Conservation (phyloP, 37 sponge, comb jelly and placozoan genomes). For the Eunapius fragilis region DNA sequence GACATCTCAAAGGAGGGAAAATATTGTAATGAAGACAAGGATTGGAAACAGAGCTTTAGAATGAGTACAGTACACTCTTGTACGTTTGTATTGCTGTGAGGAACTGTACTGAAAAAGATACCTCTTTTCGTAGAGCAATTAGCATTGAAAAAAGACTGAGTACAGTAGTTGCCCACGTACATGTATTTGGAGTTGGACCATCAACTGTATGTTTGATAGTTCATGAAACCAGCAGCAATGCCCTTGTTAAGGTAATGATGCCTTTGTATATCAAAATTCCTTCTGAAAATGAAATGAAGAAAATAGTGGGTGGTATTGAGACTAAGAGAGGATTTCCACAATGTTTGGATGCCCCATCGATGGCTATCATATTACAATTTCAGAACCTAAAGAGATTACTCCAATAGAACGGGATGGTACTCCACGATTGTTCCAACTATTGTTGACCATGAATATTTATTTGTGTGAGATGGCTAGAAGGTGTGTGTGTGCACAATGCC, state of each 20-base stretch:
- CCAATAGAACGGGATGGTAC: constrained; percentile 44
- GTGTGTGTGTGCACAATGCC: constrained; percentile 2
- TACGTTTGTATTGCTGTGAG: constrained; percentile 10
- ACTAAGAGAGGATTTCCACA: constrained; percentile 15
- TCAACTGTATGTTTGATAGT: constrained; percentile 36
- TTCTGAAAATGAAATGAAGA: background rate
- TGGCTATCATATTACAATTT: constrained; percentile 41
- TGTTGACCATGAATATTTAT: constrained; percentile 29
- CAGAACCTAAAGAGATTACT: constrained; percentile 39
- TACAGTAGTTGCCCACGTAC: constrained; percentile 41
- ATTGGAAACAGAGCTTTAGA: constrained; percentile 47
- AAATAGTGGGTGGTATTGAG: constrained; percentile 7
- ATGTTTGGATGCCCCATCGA: constrained; percentile 44
- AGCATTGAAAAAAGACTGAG: constrained; percentile 20
- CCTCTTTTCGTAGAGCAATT: background rate
- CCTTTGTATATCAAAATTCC: background rate
- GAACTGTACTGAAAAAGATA: constrained; percentile 5
- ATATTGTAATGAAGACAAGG: constrained; percentile 15
- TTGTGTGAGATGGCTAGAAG: constrained; percentile 45
- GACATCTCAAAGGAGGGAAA: constrained; percentile 35
- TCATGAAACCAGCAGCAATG: constrained; percentile 25
- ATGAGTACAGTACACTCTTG: constrained; percentile 21
- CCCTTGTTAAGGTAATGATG: constrained; percentile 8
- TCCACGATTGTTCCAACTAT: constrained; percentile 40
- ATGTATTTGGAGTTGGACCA: constrained; percentile 40